Evolutionary conservation across 2,113 vertebrate species (phyloP), one percentile per base, ranked within the genome.

Genomic region (Scortum barcoo): DNA sequence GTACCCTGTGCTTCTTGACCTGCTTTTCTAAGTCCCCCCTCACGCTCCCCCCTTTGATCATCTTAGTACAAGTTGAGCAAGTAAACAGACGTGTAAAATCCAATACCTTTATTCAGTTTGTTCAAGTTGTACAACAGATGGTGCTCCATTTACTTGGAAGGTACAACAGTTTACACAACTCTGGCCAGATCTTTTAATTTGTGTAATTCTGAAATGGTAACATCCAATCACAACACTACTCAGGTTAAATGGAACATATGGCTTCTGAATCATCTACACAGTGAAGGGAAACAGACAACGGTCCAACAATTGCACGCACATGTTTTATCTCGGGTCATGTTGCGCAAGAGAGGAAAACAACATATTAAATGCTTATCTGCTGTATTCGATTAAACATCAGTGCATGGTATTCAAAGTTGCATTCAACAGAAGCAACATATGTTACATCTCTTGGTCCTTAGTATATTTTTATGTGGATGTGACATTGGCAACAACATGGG

Each of bases 71-170:
- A 20, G 13, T 36, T 19, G 5, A 73, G n/a, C 1, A 61, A 33
- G 11, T 6, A n/a, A 28, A 51, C 54, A 81, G 22, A 38, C 16
- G 4, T 1, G 48, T 88, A 57, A 93, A 92, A 83, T 89, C 78
- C 36, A 90, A 89, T 73, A 83, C 48, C 75, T 95, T 94, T 96
- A 95, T 95, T 95, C 67, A 88, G 87, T 88, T 85, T 93, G 93
- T 94, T 92, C 89, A 91, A 75, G 89, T 93, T 85, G 86, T 93
- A 94, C 90, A 94, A 72, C 40, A 70, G 78, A 86, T 89, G 76
- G 54, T 88, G 36, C 66, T 84, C 66, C 74, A 86, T 51, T 74
- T 90, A 80, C 17, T 63, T 72, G 11, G 69, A 87, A 30, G 30
- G 81, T 91, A 91, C 86, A 93, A 82, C 81, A 80, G 78, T 70